phyloP scores from a whole-genome alignment of 2,797 vertebrate species.

The Discoglossus pictus region DNA sequence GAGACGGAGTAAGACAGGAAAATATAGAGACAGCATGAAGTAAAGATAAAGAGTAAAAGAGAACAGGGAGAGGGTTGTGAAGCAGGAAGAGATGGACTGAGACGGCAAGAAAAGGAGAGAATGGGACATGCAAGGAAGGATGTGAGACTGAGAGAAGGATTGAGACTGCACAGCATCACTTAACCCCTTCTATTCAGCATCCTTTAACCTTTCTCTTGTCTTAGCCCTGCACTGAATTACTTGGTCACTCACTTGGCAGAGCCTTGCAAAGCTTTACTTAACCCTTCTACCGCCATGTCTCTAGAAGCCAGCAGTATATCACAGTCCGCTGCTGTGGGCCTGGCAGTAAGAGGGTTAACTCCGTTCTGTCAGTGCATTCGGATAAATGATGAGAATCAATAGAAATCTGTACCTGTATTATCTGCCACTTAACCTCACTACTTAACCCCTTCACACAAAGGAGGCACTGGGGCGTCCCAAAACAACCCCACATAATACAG shows the following conservation, averaged over 20 bases:
- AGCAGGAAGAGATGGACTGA: neutral
- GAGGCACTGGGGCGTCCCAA: too few species aligned
- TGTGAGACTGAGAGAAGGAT: neutral
- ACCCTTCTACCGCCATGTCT: too few species aligned
- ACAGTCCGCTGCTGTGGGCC: too few species aligned
- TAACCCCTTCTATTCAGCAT: slow-evolving; percentile 2
- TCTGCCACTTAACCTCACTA: slow-evolving; percentile 18
- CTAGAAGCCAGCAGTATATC: neutral
- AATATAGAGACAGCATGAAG: slow-evolving; percentile 9
- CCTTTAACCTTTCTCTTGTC: too few species aligned
- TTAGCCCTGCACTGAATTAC: too few species aligned
- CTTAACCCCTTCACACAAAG: slow-evolving; percentile 25
- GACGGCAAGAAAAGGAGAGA: neutral
- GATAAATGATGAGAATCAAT: slow-evolving; percentile 36
- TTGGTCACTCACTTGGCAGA: neutral
- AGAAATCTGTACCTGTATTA: slow-evolving; percentile 18
- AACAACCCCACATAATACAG: too few species aligned
- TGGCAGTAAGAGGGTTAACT: too few species aligned
- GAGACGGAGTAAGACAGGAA: slow-evolving; percentile 37
- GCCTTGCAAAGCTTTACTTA: too few species aligned
- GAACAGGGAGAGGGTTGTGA: too few species aligned
- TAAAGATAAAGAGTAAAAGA: neutral
- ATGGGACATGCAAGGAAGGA: neutral
- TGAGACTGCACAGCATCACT: slow-evolving; percentile 26
- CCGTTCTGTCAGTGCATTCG: slow-evolving; percentile 7